A percentile compares a stretch with the other conserved stretches of the same genome.
phyloP scores from a whole-genome alignment of 2,888 invertebrate genomes.

The Acronicta alni region DNA sequence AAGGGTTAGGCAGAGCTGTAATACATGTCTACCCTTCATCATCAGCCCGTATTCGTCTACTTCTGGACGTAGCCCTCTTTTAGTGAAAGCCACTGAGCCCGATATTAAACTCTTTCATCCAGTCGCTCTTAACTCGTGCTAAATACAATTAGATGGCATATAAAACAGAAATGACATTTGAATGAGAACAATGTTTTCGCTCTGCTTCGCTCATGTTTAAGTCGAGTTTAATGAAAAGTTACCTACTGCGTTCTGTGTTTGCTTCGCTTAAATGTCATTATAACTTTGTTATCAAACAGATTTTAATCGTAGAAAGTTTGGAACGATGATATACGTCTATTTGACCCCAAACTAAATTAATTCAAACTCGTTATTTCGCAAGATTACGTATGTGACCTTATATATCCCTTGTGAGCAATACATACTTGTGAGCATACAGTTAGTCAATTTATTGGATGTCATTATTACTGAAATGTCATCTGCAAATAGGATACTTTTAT shows the following conservation, averaged over 20 bases:
- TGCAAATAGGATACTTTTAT: no score
- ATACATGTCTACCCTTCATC: no score
- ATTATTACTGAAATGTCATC: no score
- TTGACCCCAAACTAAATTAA: conserved; percentile 17
- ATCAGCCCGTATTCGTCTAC: no score
- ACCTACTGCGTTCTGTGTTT: conserved; percentile 32
- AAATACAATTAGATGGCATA: conserved; percentile 41
- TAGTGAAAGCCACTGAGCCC: no score
- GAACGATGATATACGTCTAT: conserved; percentile 16
- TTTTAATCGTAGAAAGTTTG: conserved; percentile 42
- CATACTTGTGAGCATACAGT: no score
- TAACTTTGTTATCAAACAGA: conserved; percentile 43
- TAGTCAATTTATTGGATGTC: no score
- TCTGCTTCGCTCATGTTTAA: conserved; percentile 28
- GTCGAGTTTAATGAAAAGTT: conserved; percentile 54
- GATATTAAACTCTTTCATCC: no score
- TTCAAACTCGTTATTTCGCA: conserved; percentile 27
- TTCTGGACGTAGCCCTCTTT: no score
- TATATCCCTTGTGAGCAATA: conserved; percentile 17
- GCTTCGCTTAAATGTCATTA: conserved; percentile 47
- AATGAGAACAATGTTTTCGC: conserved; percentile 47
- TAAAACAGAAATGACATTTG: conserved; percentile 44
- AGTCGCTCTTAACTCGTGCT: conserved; percentile 32
- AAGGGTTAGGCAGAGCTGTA: no score
- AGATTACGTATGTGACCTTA: no score